Evolutionary conservation across 2,113 vertebrate species (phyloP), one percentile per base, ranked within the genome.

Genomic region (Thamnaconus septentrionalis): DNA sequence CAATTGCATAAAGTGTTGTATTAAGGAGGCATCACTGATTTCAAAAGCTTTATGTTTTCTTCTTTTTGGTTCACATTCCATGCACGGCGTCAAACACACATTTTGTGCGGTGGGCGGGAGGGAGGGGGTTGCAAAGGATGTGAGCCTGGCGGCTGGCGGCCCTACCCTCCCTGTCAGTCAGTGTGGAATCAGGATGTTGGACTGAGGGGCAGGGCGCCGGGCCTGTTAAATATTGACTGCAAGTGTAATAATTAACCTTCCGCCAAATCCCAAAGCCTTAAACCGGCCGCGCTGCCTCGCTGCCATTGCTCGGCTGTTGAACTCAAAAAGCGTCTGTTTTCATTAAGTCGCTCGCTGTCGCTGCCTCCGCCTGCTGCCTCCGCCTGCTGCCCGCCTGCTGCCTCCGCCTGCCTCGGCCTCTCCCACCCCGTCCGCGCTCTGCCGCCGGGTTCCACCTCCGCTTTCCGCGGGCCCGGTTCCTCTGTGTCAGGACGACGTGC

Each of bases 181-280:
- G 59, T 71, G 68, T 85, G 80, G 89, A 90, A 85, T 90, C 90
- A 92, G 89, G 90, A 92, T 91, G 89, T 90, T 87, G 88, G 75
- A 85, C 84, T 52, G 82, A 86, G 88, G 90, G 92, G 90, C 88
- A 83, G 89, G 90, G 89, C 87, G 43, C 62, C 12, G 64, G 50
- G 75, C 82, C 87, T 86, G 91, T 92, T 91, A 93, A 93, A 92
- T 89, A 92, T 93, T 93, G 84, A 92, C 86, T 46, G 51, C 85
- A 7, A 56, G 79, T 86, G 71, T 92, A 92, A 93, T 92, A 75
- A 93, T 93, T 93, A 93, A 93, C 90, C 75, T 56, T 66, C 70
- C 81, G 69, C 73, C 78, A 85, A 83, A 78, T 82, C 88, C 64
- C 71, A 80, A 75, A 85, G 83, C 79, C 85, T 91, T 90, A 92